phyloP scores from a whole-genome alignment of 2,797 vertebrate genomes.

The Mormyrops attenuatus region DNA sequence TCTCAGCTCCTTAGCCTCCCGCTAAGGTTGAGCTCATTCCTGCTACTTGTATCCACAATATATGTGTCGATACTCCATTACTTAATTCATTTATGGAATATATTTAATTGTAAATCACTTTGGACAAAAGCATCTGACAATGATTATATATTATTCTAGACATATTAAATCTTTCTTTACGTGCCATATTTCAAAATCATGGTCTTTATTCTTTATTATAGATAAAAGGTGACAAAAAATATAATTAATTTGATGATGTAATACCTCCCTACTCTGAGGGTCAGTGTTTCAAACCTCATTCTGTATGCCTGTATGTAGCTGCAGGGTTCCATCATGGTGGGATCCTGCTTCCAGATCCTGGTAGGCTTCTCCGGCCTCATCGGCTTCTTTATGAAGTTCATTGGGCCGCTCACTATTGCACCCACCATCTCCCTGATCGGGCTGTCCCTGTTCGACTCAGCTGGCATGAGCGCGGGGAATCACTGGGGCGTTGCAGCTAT shows the following conservation, averaged over 20 bases:
- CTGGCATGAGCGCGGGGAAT: conserved; percentile 74
- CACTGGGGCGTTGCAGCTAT: conserved; percentile 86
- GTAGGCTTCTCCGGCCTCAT: conserved; percentile 90
- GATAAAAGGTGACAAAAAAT: background rate
- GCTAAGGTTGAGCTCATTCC: too few species aligned
- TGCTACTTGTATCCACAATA: background rate
- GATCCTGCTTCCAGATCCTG: conserved; percentile 85
- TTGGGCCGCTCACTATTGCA: conserved; percentile 89
- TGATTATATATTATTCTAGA: background rate
- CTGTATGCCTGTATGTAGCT: conserved; percentile 55
- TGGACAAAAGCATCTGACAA: background rate
- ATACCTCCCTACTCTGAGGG: background rate
- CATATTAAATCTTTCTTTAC: background rate
- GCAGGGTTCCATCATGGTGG: conserved; percentile 87
- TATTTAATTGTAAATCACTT: background rate
- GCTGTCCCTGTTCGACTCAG: conserved; percentile 80
- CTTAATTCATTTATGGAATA: background rate
- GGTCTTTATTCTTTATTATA: background rate
- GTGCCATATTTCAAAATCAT: background rate
- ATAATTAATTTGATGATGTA: background rate
- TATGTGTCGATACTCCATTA: background rate
- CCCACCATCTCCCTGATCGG: conserved; percentile 89
- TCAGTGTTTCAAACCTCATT: background rate
- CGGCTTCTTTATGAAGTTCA: conserved; percentile 87
- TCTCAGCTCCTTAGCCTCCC: too few species aligned